These are phyloP conservation scores for Empidonax traillii DNA, from an alignment of 2,113 vertebrate species.

Conservation along the genomic window DNA sequence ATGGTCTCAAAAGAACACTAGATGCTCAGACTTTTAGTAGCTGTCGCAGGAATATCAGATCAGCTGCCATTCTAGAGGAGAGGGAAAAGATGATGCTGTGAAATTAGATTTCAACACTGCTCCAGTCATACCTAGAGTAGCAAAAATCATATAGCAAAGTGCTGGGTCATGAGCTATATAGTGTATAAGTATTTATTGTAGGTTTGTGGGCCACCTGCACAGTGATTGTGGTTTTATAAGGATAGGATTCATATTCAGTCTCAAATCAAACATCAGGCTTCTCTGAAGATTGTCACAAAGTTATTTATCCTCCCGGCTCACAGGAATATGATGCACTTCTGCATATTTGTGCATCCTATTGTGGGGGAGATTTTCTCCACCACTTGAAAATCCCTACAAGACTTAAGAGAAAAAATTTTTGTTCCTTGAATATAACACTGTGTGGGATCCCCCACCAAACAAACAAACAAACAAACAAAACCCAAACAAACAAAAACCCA, in stretches of 20 bases:
- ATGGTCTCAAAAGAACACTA: constrained; percentile 6
- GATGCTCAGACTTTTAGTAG: neutral
- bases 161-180: neutral
- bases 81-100: neutral
- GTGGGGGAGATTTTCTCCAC: neutral
- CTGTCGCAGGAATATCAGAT: neutral
- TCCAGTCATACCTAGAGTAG: neutral
- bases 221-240: neutral
- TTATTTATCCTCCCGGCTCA: neutral
- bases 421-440: neutral
- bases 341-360: neutral
- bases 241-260: constrained; percentile 2
- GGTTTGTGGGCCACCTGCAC: neutral
- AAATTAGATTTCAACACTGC: constrained; percentile 47
- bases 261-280: neutral
- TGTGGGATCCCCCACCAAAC: neutral
- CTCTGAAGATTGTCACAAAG: neutral
- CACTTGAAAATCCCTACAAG: neutral
- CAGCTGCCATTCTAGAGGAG: neutral
- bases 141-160: constrained; percentile 17
- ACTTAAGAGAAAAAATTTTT: neutral
- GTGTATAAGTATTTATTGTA: neutral
- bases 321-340: neutral
- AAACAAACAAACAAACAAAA: neutral
- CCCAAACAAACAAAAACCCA: neutral